Evolutionary conservation across 2,888 invertebrate genomes (phyloP).

Genomic region (Rotaria magnacalcarata): DNA sequence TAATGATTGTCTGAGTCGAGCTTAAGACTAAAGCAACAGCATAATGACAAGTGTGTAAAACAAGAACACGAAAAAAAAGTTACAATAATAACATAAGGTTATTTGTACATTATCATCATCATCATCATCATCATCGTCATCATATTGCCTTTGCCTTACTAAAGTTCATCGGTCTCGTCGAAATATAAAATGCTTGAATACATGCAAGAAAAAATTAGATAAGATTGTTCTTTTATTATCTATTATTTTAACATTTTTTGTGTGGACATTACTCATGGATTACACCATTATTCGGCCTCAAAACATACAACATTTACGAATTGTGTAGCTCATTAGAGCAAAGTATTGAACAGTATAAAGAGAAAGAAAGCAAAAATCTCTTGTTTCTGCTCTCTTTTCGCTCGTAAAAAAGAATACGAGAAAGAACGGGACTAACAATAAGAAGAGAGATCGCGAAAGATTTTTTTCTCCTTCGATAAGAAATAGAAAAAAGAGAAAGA

Average conservation of each 20-base stretch:
- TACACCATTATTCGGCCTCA: slow-evolving; percentile 21
- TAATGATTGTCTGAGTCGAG: background rate
- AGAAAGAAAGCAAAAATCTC: background rate
- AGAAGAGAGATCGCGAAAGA: background rate
- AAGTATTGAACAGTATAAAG: background rate
- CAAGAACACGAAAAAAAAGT: background rate
- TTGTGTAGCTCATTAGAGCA: slow-evolving; percentile 10
- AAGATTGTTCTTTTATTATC: background rate
- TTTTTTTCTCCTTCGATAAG: background rate
- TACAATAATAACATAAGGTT: background rate
- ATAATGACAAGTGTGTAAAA: slow-evolving; percentile 1
- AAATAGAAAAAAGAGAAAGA: background rate
- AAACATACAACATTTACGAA: background rate
- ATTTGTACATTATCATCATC: background rate
- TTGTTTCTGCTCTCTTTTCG: background rate
- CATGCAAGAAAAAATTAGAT: background rate
- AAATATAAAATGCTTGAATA: background rate
- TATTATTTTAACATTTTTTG: slow-evolving; percentile 16
- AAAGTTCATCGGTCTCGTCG: slow-evolving; percentile 7
- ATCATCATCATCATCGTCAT: background rate
- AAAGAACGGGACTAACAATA: background rate
- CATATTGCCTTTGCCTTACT: background rate
- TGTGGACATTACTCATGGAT: background rate
- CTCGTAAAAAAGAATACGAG: background rate
- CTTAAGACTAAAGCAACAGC: background rate